phyloP scores from a whole-genome alignment of 2,797 vertebrate species.

The Calcarius lapponicus region DNA sequence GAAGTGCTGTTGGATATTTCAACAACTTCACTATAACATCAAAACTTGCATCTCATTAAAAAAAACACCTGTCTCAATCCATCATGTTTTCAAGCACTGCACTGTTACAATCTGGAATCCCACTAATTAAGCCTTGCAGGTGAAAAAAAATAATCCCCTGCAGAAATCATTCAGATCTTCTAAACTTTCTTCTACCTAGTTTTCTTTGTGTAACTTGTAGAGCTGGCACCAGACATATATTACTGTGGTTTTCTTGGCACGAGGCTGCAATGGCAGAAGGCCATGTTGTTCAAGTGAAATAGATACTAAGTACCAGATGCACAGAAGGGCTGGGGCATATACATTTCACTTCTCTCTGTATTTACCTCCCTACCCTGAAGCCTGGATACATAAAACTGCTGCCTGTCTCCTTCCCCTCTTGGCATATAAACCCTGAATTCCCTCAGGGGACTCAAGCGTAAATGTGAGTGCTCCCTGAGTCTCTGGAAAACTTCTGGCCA shows the following conservation, averaged over 20 bases:
- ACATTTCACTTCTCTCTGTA: background rate
- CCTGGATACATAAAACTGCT: background rate
- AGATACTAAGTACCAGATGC: constrained; percentile 1
- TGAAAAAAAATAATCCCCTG: background rate
- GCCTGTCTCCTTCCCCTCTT: background rate
- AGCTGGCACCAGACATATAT: constrained; percentile 5
- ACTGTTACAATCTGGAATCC: background rate
- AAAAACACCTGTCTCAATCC: background rate
- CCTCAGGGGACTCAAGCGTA: background rate
- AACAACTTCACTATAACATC: background rate
- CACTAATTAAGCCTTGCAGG: constrained; percentile 23
- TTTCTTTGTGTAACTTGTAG: background rate
- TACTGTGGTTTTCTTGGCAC: constrained; percentile 27
- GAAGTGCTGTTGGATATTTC: background rate
- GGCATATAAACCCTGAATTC: background rate
- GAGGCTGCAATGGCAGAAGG: background rate
- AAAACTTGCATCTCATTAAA: background rate
- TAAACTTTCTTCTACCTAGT: background rate
- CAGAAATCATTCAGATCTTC: constrained; percentile 2
- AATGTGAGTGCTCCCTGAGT: background rate
- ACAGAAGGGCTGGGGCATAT: background rate
- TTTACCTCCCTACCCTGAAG: background rate
- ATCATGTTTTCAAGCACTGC: background rate
- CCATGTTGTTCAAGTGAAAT: constrained; percentile 24
- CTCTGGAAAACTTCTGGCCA: background rate